These are phyloP conservation scores for Xiphophorus maculatus DNA, from an alignment of 2,113 vertebrate genomes.

Conservation along the genomic window DNA sequence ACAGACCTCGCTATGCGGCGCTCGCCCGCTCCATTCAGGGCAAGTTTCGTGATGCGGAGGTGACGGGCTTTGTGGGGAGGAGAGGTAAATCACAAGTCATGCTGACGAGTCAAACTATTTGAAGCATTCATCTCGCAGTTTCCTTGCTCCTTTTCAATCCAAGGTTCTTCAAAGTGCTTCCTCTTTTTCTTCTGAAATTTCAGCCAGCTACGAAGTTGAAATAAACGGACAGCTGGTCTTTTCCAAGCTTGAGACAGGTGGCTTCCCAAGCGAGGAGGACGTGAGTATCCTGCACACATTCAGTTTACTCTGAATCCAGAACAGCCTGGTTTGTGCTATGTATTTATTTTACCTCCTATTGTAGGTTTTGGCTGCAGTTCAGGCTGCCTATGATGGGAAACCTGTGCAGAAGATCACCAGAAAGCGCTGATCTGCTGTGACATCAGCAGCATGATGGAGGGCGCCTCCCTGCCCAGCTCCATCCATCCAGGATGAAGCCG, in stretches of 20 bases:
- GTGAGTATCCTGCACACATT: conserved; percentile 77
- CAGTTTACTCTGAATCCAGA: fast-evolving
- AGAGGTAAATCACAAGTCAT: conserved; percentile 62
- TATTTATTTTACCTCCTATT: background rate
- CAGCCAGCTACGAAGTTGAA: conserved; percentile 92
- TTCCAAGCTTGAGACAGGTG: conserved; percentile 90
- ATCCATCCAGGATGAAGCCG: conserved; percentile 1
- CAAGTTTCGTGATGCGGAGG: conserved; percentile 88
- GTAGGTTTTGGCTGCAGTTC: conserved; percentile 85
- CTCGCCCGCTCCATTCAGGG: conserved; percentile 81
- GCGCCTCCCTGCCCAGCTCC: background rate
- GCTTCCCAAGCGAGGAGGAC: conserved; percentile 92
- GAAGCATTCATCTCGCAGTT: background rate
- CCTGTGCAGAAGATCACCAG: conserved; percentile 89
- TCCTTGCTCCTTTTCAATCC: background rate
- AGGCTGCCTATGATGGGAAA: conserved; percentile 84
- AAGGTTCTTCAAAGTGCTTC: background rate
- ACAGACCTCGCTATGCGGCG: conserved; percentile 90
- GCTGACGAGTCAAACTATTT: background rate
- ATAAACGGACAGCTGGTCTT: conserved; percentile 91
- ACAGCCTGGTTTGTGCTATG: background rate
- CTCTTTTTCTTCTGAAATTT: background rate
- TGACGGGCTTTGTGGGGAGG: conserved; percentile 80
- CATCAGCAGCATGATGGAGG: conserved; percentile 15
- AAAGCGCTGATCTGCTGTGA: conserved; percentile 72